These are phyloP conservation scores for Ectemnius cavifrons DNA, from an alignment of 2,888 invertebrate species.

Conservation along the genomic window DNA sequence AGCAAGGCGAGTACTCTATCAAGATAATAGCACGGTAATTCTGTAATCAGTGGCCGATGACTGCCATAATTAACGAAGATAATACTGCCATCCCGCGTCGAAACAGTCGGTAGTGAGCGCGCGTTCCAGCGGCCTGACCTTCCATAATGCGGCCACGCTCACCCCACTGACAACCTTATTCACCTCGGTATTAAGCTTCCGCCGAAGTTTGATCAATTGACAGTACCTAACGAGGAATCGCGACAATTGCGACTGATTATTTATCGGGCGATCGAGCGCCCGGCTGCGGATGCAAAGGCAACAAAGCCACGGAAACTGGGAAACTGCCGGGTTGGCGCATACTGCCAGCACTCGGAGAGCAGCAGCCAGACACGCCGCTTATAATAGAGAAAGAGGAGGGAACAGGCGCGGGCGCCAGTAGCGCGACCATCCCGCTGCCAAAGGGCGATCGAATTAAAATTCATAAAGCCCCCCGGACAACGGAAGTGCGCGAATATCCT, in stretches of 20 bases:
- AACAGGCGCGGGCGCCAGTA: too few relatives aligned
- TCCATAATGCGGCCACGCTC: constrained; percentile 18
- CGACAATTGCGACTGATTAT: background rate
- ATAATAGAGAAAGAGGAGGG: too few relatives aligned
- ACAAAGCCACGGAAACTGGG: background rate
- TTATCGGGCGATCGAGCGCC: background rate
- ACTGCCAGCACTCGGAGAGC: background rate
- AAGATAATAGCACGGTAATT: constrained; percentile 49
- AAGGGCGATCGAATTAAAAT: constrained; percentile 1
- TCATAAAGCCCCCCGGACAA: background rate
- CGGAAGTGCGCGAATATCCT: background rate
- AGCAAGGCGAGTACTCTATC: constrained; percentile 34
- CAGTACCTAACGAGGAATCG: background rate
- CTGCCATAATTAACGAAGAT: constrained; percentile 46
- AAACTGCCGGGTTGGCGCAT: background rate
- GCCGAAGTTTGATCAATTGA: background rate
- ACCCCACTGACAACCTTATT: constrained; percentile 30
- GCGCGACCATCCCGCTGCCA: background rate
- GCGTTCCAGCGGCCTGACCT: constrained; percentile 30
- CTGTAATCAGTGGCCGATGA: constrained; percentile 49
- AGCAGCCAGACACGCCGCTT: too few relatives aligned
- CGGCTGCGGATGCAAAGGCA: background rate
- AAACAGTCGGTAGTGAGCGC: background rate
- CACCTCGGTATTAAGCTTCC: constrained; percentile 7
- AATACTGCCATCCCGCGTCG: constrained; percentile 33